Evolutionary conservation across 2,888 invertebrate genomes (phyloP), one percentile per base, ranked within the genome.

Genomic region (Pelosia muscerda): DNA sequence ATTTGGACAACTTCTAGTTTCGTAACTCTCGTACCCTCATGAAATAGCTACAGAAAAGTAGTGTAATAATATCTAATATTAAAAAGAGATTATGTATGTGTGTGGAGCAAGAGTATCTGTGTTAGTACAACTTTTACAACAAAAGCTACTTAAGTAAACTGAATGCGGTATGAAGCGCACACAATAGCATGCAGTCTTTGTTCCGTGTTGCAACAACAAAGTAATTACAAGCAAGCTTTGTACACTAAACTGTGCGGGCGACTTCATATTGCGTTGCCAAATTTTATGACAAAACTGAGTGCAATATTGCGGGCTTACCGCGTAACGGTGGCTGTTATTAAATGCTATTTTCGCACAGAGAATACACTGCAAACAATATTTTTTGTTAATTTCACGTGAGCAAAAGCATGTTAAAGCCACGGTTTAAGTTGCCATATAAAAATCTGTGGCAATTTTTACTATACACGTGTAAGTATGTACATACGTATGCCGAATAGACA

Each of bases 181-280:
- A 53, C 53, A 58, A 65, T 65, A 58, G 28, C 19, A 8, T 49
- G n/a, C 49, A 5, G 23, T 49, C 15, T 53, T 11, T 58, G 65
- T 58, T 28, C 49, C n/a, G 3, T 22, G 22, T 28, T 64, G 65
- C 31, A 65, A 58, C 31, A 65, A 65, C 22, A 23, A 34, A 59
- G 49, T 58, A 64, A 58, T 65, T 65, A 65, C 2, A 8, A 8
- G n/a, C 11, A 58, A 57, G 58, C 58, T 53, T 31, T 23, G 23
- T 31, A 26, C 49, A 57, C 10, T 26, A 49, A 58, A 58, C 57
- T 26, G 26, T 15, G 54, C 26, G 13, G 13, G 11, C 10, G 15
- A 22, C 26, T 64, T 9, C 15, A 26, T 22, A 56, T 15, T 42
- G 38, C 26, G 38, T 63, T 25, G 38, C 38, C 55, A 13, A 22